Evolutionary conservation across 2,888 invertebrate species (phyloP).

Genomic region (Dasypolia templi): DNA sequence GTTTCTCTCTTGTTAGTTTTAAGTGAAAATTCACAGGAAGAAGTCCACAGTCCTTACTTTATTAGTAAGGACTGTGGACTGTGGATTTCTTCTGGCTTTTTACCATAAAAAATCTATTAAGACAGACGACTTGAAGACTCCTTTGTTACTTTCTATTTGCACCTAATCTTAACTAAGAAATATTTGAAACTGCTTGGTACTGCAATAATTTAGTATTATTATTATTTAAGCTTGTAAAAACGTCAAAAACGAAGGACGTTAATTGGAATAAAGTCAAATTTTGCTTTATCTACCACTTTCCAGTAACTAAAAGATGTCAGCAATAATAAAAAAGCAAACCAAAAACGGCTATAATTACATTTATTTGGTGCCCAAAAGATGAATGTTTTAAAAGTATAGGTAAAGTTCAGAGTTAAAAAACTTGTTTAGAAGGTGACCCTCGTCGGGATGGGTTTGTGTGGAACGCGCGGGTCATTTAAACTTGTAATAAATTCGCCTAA

Average conservation of each 20-base stretch:
- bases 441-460: constrained; percentile 37
- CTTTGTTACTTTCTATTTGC: background rate
- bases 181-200: background rate
- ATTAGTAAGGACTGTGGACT: background rate
- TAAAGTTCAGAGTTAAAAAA: constrained; percentile 52
- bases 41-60: too few species aligned
- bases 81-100: background rate
- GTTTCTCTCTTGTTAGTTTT: constrained; percentile 3
- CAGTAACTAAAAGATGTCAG: background rate
- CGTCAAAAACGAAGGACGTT: background rate
- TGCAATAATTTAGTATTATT: background rate
- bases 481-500: constrained; percentile 50
- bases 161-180: background rate
- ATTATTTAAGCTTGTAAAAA: background rate
- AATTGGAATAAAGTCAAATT: background rate
- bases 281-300: background rate
- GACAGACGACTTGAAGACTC: background rate
- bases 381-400: constrained; percentile 43
- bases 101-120: background rate
- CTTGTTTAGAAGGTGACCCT: constrained; percentile 42
- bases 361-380: constrained; percentile 26
- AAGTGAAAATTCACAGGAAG: too few species aligned
- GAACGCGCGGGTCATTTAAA: constrained; percentile 46
- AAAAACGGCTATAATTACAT: background rate
- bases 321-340: background rate